phyloP scores from a whole-genome alignment of 2,113 vertebrate genomes.

The Rhinoptilus africanus region DNA sequence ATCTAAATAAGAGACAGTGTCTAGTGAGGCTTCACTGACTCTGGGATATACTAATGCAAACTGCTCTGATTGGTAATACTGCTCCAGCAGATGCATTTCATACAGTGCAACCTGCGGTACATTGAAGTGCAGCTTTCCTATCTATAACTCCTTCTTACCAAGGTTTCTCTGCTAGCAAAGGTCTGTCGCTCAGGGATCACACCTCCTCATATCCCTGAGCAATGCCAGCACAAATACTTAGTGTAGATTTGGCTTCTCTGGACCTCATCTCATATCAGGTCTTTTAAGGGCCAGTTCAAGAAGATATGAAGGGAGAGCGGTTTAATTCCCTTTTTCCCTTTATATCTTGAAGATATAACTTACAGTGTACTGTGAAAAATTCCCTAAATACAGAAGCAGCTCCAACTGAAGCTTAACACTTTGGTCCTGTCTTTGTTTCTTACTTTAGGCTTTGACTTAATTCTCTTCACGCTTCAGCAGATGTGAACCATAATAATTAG shows the following conservation, averaged over 20 bases:
- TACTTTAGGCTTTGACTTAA: neutral
- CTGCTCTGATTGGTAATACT: neutral
- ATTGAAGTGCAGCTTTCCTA: neutral
- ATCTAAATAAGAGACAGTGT: neutral
- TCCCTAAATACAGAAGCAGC: neutral
- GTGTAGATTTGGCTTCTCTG: neutral
- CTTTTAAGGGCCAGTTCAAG: neutral
- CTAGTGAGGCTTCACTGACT: neutral
- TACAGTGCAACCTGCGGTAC: neutral
- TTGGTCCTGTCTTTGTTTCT: neutral
- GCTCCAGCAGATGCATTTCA: neutral
- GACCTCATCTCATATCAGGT: neutral
- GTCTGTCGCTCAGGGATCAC: neutral
- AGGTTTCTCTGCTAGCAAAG: neutral
- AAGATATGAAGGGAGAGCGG: neutral
- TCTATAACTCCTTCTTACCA: neutral
- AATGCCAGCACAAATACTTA: neutral
- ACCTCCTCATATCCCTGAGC: neutral
- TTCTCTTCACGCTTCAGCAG: neutral
- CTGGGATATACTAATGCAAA: neutral
- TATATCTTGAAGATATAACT: neutral
- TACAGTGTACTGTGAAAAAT: neutral
- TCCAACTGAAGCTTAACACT: neutral
- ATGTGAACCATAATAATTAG: neutral
- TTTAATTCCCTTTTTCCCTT: neutral